Percentiles rank a stretch among this genome's conserved stretches.
Conservation (phyloP, 2,888 invertebrate genomes). For the Ornithoptera priamus region DNA sequence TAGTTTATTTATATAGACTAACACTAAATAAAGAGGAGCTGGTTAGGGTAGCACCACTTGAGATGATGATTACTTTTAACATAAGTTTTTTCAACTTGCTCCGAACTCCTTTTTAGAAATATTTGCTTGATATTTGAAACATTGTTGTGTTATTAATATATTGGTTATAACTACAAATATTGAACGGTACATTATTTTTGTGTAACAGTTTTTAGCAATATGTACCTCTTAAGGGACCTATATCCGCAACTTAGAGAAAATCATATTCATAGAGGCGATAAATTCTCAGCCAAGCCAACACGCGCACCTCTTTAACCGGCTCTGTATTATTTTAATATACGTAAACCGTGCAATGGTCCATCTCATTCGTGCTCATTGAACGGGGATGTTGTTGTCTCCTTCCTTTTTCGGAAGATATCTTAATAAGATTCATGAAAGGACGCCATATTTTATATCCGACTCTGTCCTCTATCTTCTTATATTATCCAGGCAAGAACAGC, state of each 20-base stretch:
- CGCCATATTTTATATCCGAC: conserved; percentile 89
- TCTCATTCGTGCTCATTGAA: conserved; percentile 42
- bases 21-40: too few relatives aligned
- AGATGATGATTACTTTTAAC: too few relatives aligned
- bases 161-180: too few relatives aligned
- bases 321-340: conserved; percentile 78
- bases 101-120: too few relatives aligned
- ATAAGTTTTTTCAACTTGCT: too few relatives aligned
- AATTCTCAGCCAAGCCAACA: conserved; percentile 59
- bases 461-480: conserved; percentile 81
- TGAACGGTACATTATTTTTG: neutral
- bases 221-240: conserved; percentile 61
- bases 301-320: conserved; percentile 74
- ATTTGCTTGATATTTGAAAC: too few relatives aligned
- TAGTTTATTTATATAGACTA: too few relatives aligned
- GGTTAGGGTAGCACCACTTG: too few relatives aligned
- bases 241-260: conserved; percentile 74
- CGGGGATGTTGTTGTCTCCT: conserved; percentile 50
- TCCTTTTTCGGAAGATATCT: conserved; percentile 85
- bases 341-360: conserved; percentile 59
- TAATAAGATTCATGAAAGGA: conserved; percentile 92
- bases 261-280: conserved; percentile 78
- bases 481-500: conserved; percentile 75
- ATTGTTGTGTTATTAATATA: too few relatives aligned
- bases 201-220: conserved; percentile 50